phyloP scores from a whole-genome alignment of 2,888 invertebrate species.

The Sinelater perroti region DNA sequence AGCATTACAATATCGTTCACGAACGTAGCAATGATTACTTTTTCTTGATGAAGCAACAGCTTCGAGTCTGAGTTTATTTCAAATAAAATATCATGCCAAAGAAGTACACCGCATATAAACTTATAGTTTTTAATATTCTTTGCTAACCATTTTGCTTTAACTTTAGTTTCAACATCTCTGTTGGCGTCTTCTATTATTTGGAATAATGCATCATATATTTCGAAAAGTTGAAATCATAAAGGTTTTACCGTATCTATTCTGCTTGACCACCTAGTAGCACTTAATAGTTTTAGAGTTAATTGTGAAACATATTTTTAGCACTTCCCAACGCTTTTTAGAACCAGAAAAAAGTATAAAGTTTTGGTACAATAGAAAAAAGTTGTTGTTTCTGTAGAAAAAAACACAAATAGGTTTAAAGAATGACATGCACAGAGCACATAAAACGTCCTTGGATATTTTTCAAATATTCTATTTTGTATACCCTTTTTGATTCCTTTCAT shows the following conservation, averaged over 20 bases:
- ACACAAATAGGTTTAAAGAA: slow-evolving; percentile 18
- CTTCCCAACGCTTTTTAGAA: slow-evolving; percentile 33
- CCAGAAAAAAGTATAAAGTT: slow-evolving; percentile 31
- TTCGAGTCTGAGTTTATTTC: slow-evolving; percentile 38
- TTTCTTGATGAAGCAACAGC: slow-evolving; percentile 37
- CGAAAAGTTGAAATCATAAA: slow-evolving; percentile 31
- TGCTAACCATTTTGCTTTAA: slow-evolving; percentile 36
- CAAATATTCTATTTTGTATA: slow-evolving; percentile 21
- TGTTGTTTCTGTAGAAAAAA: slow-evolving; percentile 24
- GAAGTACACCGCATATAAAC: slow-evolving; percentile 30
- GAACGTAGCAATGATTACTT: no score
- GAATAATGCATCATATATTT: slow-evolving; percentile 33
- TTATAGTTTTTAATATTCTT: slow-evolving; percentile 36
- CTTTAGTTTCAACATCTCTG: slow-evolving; percentile 34
- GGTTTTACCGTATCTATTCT: slow-evolving; percentile 29
- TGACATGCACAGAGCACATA: slow-evolving; percentile 17
- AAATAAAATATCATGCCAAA: slow-evolving; percentile 33
- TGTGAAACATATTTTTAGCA: slow-evolving; percentile 33
- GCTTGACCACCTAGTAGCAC: slow-evolving; percentile 26
- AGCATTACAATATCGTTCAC: no score
- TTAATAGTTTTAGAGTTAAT: slow-evolving; percentile 29
- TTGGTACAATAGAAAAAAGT: slow-evolving; percentile 29
- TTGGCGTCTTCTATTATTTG: slow-evolving; percentile 24
- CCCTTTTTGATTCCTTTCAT: slow-evolving; percentile 20
- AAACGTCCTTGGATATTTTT: slow-evolving; percentile 21